Conservation (phyloP, 1,140 invertebrate genomes). For the Drosophila sp. region DNA sequence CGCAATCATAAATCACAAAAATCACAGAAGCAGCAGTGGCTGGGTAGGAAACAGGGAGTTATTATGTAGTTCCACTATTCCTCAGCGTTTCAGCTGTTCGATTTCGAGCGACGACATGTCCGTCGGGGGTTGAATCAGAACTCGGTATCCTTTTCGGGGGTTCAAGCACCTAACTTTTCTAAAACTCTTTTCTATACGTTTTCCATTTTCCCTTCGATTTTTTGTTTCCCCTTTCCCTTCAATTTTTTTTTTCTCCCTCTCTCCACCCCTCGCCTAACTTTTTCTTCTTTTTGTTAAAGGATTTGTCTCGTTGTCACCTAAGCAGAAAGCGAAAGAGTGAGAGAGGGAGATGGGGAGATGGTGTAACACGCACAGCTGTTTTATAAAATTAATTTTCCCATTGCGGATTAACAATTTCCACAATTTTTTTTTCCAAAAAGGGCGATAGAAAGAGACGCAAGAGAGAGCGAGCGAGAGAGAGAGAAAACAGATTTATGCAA, state of each 20-base stretch:
- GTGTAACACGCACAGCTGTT: conserved; percentile 65
- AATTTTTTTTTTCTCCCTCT: conserved; percentile 14
- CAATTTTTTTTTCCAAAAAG: conserved; percentile 47
- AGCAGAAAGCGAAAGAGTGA: conserved; percentile 13
- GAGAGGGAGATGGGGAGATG: background rate
- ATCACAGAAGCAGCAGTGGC: background rate
- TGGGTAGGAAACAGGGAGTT: background rate
- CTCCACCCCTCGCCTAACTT: background rate
- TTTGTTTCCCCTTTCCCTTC: conserved; percentile 16
- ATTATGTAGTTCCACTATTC: background rate
- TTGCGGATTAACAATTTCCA: conserved; percentile 80
- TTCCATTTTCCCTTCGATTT: conserved; percentile 35
- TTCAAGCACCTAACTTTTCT: conserved; percentile 51
- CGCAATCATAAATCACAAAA: conserved; percentile 70
- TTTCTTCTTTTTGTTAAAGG: conserved; percentile 38
- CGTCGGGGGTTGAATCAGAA: conserved; percentile 55
- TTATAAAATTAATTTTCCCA: conserved; percentile 82
- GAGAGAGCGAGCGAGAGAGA: background rate
- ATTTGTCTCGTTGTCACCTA: conserved; percentile 60
- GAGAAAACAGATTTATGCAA: conserved; percentile 43
- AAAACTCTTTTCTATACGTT: conserved; percentile 52
- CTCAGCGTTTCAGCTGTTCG: conserved; percentile 56
- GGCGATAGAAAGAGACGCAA: conserved; percentile 19
- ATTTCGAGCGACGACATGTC: conserved; percentile 9
- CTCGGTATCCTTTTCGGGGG: background rate